These are phyloP conservation scores for Plebejus melissa DNA, from an alignment of 2,888 invertebrate genomes.

Conservation along the genomic window DNA sequence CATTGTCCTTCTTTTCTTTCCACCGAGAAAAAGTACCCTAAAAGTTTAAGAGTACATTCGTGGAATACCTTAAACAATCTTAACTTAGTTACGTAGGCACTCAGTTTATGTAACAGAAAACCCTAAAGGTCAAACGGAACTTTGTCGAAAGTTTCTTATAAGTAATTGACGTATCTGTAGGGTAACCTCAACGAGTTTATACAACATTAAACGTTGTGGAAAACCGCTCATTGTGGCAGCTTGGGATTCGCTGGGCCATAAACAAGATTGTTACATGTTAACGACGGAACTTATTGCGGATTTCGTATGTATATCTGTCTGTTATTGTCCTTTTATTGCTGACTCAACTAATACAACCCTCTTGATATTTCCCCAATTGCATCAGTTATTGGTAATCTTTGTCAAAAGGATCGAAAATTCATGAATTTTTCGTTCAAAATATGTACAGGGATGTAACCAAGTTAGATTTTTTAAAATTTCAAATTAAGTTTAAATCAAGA, in stretches of 20 bases:
- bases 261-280: constrained; percentile 34
- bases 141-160: not conserved
- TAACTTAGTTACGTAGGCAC: not conserved
- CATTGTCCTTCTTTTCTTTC: not conserved
- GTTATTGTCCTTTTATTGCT: not conserved
- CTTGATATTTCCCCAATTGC: not conserved
- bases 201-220: constrained; percentile 43
- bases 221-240: constrained; percentile 42
- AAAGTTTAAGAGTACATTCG: not conserved
- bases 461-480: too few species aligned
- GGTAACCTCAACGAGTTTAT: constrained; percentile 35
- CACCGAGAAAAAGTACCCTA: not conserved
- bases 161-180: not conserved
- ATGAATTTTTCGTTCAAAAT: too few species aligned
- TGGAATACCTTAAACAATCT: not conserved
- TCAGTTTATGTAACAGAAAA: not conserved
- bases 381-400: not conserved
- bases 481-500: too few species aligned
- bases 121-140: constrained; percentile 13
- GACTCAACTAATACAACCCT: not conserved
- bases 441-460: too few species aligned
- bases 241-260: constrained; percentile 33
- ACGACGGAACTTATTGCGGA: constrained; percentile 35
- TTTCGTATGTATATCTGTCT: constrained; percentile 13
- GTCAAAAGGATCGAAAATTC: not conserved